phyloP scores from a whole-genome alignment of 2,113 vertebrate species.

The Prinia subflava region DNA sequence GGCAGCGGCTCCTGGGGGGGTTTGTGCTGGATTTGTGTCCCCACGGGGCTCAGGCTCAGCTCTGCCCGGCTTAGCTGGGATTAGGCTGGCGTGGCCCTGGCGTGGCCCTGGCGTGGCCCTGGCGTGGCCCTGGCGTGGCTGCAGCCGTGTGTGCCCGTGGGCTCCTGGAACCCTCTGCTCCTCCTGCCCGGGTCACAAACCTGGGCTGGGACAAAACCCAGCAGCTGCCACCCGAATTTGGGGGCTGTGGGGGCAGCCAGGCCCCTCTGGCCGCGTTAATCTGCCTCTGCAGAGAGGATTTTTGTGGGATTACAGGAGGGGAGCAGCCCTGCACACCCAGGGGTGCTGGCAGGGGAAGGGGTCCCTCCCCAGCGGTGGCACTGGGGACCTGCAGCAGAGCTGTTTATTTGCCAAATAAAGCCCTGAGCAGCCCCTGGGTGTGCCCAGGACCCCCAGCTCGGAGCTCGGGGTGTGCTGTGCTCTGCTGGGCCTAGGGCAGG shows the following conservation, averaged over 20 bases:
- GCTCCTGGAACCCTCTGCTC: too few relatives aligned
- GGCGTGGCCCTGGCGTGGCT: too few relatives aligned
- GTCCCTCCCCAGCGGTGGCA: fast-evolving
- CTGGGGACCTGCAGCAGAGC: too few relatives aligned
- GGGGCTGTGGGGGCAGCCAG: background rate
- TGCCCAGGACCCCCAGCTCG: fast-evolving
- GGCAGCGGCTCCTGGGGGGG: too few relatives aligned
- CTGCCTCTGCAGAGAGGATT: background rate
- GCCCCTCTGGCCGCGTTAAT: background rate
- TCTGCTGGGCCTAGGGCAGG: too few relatives aligned
- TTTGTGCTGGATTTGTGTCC: background rate
- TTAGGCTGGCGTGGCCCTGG: background rate
- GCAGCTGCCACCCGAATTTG: fast-evolving
- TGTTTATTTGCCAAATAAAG: too few relatives aligned
- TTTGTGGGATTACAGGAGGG: background rate
- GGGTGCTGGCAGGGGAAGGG: background rate
- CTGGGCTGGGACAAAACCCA: fast-evolving
- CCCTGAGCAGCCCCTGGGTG: background rate
- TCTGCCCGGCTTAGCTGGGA: background rate
- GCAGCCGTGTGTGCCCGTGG: background rate
- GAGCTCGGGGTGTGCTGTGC: fast-evolving
- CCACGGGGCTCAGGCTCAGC: background rate
- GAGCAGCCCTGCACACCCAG: background rate
- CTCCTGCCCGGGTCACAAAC: fast-evolving
- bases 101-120: too few relatives aligned